Percentiles rank a stretch among this genome's conserved stretches.
Evolutionary conservation across 2,888 invertebrate genomes (phyloP).

Genomic region (Rhingia campestris): DNA sequence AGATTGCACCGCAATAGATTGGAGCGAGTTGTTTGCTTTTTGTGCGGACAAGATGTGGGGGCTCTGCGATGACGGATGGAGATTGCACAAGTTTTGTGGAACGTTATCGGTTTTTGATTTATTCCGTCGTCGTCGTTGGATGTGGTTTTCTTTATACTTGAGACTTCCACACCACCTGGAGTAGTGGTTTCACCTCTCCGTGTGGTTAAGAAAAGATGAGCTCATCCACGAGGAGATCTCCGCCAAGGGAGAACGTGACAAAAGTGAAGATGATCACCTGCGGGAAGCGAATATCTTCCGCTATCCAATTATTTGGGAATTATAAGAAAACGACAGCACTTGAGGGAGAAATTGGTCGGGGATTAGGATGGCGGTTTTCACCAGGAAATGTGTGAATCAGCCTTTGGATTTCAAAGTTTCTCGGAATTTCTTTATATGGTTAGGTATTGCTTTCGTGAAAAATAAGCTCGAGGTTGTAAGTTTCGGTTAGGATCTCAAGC

Average conservation of each 20-base stretch:
- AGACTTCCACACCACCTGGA: neutral
- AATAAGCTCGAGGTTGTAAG: too few species aligned
- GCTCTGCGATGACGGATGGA: constrained; percentile 12
- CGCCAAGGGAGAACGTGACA: constrained; percentile 48
- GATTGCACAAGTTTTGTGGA: constrained; percentile 7
- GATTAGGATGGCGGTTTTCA: too few species aligned
- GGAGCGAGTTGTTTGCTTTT: constrained; percentile 3
- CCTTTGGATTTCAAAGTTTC: too few species aligned
- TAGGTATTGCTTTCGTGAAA: too few species aligned
- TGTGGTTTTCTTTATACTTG: neutral
- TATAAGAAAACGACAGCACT: neutral
- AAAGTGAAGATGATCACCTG: constrained; percentile 37
- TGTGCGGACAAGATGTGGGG: neutral
- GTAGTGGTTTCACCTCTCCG: constrained; percentile 6
- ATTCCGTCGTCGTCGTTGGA: neutral
- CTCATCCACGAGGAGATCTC: constrained; percentile 10
- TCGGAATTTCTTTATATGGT: too few species aligned
- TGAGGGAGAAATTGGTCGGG: neutral
- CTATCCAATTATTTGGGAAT: constrained; percentile 51
- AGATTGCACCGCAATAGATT: constrained; percentile 59
- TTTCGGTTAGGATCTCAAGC: too few species aligned
- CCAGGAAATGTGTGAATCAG: too few species aligned
- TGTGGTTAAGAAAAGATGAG: neutral
- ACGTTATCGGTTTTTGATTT: constrained; percentile 16
- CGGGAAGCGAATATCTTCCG: constrained; percentile 36